Evolutionary conservation across 2,113 vertebrate species (phyloP).

Genomic region (Lutjanus erythropterus): DNA sequence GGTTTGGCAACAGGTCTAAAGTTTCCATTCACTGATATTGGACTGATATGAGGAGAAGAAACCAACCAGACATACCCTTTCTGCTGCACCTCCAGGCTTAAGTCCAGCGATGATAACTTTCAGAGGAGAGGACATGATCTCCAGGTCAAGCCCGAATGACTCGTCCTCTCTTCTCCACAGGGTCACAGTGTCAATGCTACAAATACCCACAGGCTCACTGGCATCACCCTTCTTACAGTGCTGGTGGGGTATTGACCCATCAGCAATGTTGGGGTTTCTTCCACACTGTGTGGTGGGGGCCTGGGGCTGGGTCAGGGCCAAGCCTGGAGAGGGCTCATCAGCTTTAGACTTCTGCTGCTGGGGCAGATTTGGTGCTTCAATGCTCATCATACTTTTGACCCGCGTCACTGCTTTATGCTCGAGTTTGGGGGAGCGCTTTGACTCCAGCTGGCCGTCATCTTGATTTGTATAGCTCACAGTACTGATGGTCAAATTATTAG

Average conservation of each 20-base stretch:
- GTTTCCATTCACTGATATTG: neutral
- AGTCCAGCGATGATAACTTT: constrained; percentile 85
- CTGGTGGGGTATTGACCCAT: constrained; percentile 66
- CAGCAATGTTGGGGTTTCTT: constrained; percentile 46
- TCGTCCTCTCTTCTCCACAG: constrained; percentile 82
- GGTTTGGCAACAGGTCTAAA: neutral
- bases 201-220: constrained; percentile 57
- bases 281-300: constrained; percentile 34
- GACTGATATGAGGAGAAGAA: neutral
- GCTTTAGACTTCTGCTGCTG: constrained; percentile 72
- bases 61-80: constrained; percentile 83
- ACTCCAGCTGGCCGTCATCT: constrained; percentile 84
- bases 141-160: constrained; percentile 86
- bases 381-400: constrained; percentile 87
- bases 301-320: neutral
- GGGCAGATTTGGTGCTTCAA: constrained; percentile 78
- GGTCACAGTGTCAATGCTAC: constrained; percentile 78
- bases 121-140: constrained; percentile 86
- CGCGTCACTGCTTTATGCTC: constrained; percentile 88
- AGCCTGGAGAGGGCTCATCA: constrained; percentile 66
- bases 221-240: constrained; percentile 81
- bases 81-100: constrained; percentile 84
- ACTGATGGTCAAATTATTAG: constrained; percentile 74
- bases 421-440: constrained; percentile 88
- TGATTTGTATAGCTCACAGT: constrained; percentile 67